Percentiles rank a stretch among this genome's conserved stretches.
phyloP scores from a whole-genome alignment of 1,140 invertebrate genomes.

The Drosophila tropicalis region DNA sequence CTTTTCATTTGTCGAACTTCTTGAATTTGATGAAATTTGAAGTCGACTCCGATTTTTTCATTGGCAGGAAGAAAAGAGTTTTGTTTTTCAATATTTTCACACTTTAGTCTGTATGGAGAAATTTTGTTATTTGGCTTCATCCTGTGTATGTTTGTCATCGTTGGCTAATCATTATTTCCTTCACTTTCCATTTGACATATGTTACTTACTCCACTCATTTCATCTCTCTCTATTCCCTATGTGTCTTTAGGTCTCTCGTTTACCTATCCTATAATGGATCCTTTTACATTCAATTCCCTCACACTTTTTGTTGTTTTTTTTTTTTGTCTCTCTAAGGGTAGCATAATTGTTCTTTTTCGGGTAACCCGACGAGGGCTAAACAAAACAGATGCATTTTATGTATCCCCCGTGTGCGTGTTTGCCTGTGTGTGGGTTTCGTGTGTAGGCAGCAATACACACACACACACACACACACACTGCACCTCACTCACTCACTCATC shows the following conservation, averaged over 20 bases:
- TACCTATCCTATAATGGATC: slow-evolving; percentile 53
- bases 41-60: too few relatives aligned
- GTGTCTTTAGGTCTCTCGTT: neutral
- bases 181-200: slow-evolving; percentile 45
- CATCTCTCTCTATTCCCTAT: neutral
- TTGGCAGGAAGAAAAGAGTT: too few relatives aligned
- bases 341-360: slow-evolving; percentile 49
- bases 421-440: slow-evolving; percentile 22
- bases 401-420: slow-evolving; percentile 8
- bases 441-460: slow-evolving; percentile 32
- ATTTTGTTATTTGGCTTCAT: neutral
- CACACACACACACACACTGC: slow-evolving; percentile 19
- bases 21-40: too few relatives aligned
- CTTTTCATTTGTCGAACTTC: too few relatives aligned
- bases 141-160: slow-evolving; percentile 58
- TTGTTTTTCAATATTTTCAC: neutral
- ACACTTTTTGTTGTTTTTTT: too few relatives aligned
- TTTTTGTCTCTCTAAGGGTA: slow-evolving; percentile 32
- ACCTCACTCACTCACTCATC: slow-evolving; percentile 29
- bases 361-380: slow-evolving; percentile 44
- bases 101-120: neutral
- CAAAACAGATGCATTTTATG: slow-evolving; percentile 74
- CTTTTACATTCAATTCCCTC: slow-evolving; percentile 53
- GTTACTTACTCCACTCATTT: slow-evolving; percentile 21
- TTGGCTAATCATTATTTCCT: slow-evolving; percentile 73